These are phyloP conservation scores for Nephotettix cincticeps DNA, from an alignment of 1,140 invertebrate genomes.

Conservation along the genomic window DNA sequence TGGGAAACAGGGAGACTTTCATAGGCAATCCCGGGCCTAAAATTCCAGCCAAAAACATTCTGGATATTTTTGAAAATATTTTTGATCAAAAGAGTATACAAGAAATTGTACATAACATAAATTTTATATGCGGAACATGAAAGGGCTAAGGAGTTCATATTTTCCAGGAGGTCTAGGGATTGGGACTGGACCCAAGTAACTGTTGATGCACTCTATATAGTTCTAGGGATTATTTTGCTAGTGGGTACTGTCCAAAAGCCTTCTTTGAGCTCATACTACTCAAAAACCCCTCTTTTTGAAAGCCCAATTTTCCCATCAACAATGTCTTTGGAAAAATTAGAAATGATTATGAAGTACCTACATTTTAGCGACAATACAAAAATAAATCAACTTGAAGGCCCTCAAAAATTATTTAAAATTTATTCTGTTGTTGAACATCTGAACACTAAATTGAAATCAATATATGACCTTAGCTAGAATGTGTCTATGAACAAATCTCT, in stretches of 20 bases:
- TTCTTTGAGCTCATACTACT: constrained; percentile 9
- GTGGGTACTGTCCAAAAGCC: constrained; percentile 15
- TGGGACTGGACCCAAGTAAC: no score
- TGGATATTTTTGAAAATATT: background rate
- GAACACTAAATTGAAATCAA: constrained; percentile 1
- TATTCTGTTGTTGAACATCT: background rate
- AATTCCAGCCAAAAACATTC: background rate
- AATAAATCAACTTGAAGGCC: background rate
- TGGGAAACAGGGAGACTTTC: no score
- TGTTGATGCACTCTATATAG: no score
- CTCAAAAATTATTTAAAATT: constrained; percentile 15
- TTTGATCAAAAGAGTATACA: background rate
- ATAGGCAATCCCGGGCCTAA: background rate
- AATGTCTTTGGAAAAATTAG: background rate
- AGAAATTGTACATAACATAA: background rate
- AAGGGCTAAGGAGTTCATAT: background rate
- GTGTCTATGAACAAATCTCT: constrained; percentile 27
- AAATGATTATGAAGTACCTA: background rate
- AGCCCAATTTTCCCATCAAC: background rate
- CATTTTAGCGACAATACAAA: constrained; percentile 16
- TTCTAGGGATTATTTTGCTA: no score
- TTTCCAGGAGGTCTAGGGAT: background rate
- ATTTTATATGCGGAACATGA: background rate
- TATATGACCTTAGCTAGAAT: constrained; percentile 11
- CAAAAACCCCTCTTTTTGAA: background rate